Percentiles rank a stretch among this genome's conserved stretches.
These are phyloP conservation scores for Panzeria rudis DNA, from an alignment of 2,888 invertebrate species.

Conservation along the genomic window DNA sequence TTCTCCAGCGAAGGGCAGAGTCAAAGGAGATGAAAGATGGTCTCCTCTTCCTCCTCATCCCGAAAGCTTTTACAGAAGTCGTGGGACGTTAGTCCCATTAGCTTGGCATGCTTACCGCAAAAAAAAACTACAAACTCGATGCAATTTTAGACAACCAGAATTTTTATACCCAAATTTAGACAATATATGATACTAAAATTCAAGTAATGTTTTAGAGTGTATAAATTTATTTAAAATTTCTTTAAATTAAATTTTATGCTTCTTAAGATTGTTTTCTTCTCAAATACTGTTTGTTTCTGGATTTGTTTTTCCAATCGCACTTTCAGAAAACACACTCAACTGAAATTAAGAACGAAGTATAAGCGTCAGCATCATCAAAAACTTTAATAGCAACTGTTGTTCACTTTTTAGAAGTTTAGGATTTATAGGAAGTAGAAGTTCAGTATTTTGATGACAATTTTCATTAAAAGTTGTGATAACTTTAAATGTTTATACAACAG, in stretches of 20 bases:
- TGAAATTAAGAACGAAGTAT: background rate
- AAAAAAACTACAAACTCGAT: too few species aligned
- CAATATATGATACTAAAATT: too few species aligned
- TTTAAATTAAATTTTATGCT: background rate
- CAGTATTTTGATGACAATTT: constrained; percentile 56
- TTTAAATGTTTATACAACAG: constrained; percentile 53
- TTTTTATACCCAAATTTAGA: too few species aligned
- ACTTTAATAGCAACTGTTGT: constrained; percentile 24
- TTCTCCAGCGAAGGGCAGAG: too few species aligned
- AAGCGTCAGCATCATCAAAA: background rate
- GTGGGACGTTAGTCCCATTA: too few species aligned
- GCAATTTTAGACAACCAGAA: too few species aligned
- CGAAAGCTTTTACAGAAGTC: too few species aligned
- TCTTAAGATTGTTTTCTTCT: background rate
- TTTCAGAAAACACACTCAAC: background rate
- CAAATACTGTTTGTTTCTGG: constrained; percentile 11
- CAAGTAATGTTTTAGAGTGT: too few species aligned
- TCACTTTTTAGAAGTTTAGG: constrained; percentile 31
- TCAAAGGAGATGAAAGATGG: too few species aligned
- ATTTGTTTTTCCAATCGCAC: constrained; percentile 20
- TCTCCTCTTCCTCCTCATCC: too few species aligned
- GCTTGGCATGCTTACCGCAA: too few species aligned
- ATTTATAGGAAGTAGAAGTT: constrained; percentile 20
- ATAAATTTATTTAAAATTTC: too few species aligned
- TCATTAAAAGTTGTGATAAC: constrained; percentile 62